Conservation (phyloP, 2,797 vertebrate genomes). For the Ara ararauna region DNA sequence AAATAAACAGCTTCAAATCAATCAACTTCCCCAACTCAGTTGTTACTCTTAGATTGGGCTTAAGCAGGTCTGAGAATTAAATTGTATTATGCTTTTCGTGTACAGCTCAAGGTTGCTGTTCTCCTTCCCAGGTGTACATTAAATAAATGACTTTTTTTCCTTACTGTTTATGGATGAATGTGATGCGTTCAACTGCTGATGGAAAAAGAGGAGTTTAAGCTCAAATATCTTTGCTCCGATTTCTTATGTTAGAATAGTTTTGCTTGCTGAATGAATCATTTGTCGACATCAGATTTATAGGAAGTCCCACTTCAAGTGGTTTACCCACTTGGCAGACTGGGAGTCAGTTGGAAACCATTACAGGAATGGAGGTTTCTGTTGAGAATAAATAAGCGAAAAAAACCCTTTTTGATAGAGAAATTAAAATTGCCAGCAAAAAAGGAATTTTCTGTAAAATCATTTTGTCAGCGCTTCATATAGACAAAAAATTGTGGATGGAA, state of each 20-base stretch:
- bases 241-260: constrained; percentile 44
- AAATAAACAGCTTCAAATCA: constrained; percentile 28
- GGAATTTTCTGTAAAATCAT: rapidly evolving
- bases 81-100: constrained; percentile 69
- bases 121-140: constrained; percentile 75
- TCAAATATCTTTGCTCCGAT: neutral
- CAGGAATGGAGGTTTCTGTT: neutral
- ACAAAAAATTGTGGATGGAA: rapidly evolving
- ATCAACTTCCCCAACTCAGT: constrained; percentile 56
- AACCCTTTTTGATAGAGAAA: neutral
- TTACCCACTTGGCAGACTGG: neutral
- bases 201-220: constrained; percentile 60
- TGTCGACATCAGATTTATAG: constrained; percentile 11
- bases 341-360: neutral
- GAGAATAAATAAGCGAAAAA: neutral
- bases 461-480: rapidly evolving
- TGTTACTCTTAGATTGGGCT: constrained; percentile 38
- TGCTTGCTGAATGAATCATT: constrained; percentile 42
- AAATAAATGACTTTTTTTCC: constrained; percentile 75
- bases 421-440: neutral
- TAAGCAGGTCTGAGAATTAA: constrained; percentile 76
- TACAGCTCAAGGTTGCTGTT: constrained; percentile 64
- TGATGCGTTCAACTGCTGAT: constrained; percentile 69
- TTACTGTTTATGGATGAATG: constrained; percentile 65
- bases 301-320: neutral